These are phyloP conservation scores for Corapipo altera DNA, from an alignment of 2,113 vertebrate species.

Conservation along the genomic window DNA sequence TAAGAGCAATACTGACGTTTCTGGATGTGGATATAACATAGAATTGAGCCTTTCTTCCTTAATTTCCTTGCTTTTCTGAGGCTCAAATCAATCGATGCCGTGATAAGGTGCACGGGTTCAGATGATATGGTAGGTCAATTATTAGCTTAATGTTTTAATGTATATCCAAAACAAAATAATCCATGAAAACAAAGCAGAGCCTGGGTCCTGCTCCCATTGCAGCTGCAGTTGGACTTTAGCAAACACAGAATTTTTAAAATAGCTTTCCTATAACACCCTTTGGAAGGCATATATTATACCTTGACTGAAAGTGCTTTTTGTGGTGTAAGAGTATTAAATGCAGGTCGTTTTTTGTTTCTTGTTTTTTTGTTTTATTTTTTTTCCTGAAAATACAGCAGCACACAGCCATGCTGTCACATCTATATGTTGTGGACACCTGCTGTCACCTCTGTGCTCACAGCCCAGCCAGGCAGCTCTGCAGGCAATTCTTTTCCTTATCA, in stretches of 20 bases:
- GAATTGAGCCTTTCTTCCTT: background rate
- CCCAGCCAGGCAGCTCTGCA: background rate
- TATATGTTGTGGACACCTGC: background rate
- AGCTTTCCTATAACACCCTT: background rate
- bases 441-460: background rate
- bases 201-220: background rate
- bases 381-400: background rate
- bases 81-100: background rate
- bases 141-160: background rate
- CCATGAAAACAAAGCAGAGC: background rate
- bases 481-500: background rate
- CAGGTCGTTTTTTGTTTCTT: background rate
- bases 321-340: background rate
- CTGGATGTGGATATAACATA: accelerated
- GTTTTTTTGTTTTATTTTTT: no score
- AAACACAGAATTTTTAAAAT: background rate
- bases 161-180: background rate
- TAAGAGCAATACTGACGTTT: background rate
- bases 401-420: background rate
- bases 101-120: background rate
- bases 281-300: background rate
- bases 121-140: background rate
- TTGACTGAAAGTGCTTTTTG: background rate
- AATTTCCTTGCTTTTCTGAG: background rate
- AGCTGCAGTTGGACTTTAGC: background rate